A percentile compares a stretch with the other conserved stretches of the same genome.
phyloP scores from a whole-genome alignment of 2,113 vertebrate genomes.

The Potamarius usumacintae region DNA sequence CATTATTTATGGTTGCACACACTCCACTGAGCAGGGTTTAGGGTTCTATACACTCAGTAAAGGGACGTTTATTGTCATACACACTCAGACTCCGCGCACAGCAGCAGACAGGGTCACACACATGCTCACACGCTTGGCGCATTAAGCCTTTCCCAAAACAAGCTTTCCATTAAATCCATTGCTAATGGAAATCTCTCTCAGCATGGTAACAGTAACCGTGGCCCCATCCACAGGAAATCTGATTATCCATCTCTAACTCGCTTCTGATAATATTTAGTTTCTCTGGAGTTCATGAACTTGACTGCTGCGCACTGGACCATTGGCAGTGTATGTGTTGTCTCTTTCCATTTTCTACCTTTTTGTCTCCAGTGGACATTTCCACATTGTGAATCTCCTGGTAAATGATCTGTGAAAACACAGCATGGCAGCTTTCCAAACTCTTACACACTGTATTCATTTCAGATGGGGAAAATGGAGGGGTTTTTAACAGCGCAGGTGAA shows the following conservation, averaged over 20 bases:
- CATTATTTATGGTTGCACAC: constrained; percentile 14
- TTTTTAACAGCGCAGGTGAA: constrained; percentile 10
- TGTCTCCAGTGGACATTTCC: constrained; percentile 33
- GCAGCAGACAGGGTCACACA: constrained; percentile 6
- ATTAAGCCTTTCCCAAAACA: constrained; percentile 27
- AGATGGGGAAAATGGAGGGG: background rate
- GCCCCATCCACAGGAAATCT: constrained; percentile 41
- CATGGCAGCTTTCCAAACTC: constrained; percentile 11
- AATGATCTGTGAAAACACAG: constrained; percentile 52
- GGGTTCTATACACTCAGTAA: background rate
- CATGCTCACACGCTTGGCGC: background rate
- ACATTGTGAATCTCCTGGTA: constrained; percentile 44
- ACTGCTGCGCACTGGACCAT: constrained; percentile 14
- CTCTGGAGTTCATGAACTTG: constrained; percentile 50
- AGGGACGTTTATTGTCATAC: constrained; percentile 9
- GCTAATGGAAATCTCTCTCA: constrained; percentile 37
- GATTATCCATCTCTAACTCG: constrained; percentile 45
- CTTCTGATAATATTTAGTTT: constrained; percentile 56
- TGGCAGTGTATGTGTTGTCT: constrained; percentile 29
- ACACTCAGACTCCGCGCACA: constrained; percentile 17
- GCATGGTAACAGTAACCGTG: constrained; percentile 21
- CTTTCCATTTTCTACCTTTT: constrained; percentile 32
- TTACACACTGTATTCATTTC: constrained; percentile 10
- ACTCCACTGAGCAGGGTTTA: background rate
- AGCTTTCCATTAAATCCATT: constrained; percentile 28